These are phyloP conservation scores for Cebus imitator DNA, from an alignment of 2,113 vertebrate genomes.

Conservation along the genomic window DNA sequence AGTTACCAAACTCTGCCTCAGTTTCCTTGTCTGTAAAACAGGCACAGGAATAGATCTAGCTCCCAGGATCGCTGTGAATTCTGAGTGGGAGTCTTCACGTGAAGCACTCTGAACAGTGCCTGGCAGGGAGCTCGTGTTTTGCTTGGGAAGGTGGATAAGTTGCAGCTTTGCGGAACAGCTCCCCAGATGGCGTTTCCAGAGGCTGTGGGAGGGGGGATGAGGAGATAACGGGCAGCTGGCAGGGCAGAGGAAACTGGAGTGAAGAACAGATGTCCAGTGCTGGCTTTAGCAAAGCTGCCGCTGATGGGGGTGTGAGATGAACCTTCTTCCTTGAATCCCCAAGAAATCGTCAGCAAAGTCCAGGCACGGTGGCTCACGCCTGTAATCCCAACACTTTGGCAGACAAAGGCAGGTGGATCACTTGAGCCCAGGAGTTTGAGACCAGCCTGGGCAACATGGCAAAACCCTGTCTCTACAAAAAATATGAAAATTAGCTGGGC, in stretches of 20 bases:
- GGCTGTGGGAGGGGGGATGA: not conserved
- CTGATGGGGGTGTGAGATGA: not conserved
- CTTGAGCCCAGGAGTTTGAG: not conserved
- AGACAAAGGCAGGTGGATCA: not conserved
- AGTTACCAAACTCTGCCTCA: not conserved
- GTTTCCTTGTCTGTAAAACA: slow-evolving; percentile 24
- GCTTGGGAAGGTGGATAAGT: too few relatives aligned
- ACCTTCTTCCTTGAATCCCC: not conserved
- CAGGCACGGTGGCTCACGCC: not conserved
- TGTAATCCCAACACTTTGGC: not conserved
- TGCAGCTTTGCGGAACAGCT: not conserved
- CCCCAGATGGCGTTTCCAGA: not conserved
- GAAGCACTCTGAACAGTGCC: not conserved
- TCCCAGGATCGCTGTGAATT: not conserved
- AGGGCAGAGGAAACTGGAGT: not conserved
- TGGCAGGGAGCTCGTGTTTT: not conserved
- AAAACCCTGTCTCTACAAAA: not conserved
- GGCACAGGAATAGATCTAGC: not conserved
- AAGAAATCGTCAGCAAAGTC: not conserved
- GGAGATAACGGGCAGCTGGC: too few relatives aligned
- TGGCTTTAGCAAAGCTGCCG: too few relatives aligned
- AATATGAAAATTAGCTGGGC: not conserved
- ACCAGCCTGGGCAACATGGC: not conserved
- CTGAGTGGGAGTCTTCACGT: accelerated
- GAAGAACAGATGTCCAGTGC: not conserved